Evolutionary conservation across 2,797 vertebrate species (phyloP).

Genomic region (Liparis tanakae): DNA sequence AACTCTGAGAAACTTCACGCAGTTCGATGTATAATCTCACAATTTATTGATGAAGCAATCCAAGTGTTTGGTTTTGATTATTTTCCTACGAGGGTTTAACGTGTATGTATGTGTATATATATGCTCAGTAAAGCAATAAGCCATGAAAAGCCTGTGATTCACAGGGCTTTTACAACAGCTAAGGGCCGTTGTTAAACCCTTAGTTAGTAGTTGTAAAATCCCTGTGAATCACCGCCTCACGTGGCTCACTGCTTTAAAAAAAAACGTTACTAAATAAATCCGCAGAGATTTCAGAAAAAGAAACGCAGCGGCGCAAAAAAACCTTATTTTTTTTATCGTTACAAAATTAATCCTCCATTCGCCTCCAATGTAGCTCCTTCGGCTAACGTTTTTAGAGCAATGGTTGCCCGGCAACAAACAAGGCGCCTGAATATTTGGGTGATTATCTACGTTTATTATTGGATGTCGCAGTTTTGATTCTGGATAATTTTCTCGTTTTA

Average conservation of each 20-base stretch:
- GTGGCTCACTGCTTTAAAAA: not conserved
- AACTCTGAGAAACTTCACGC: not conserved
- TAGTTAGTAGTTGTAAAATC: not conserved
- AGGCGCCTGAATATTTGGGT: too few species aligned
- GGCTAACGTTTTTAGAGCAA: too few species aligned
- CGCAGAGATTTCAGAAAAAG: not conserved
- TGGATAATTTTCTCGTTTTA: too few species aligned
- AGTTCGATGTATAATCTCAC: not conserved
- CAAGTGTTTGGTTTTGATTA: not conserved
- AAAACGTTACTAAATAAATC: not conserved
- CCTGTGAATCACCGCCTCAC: not conserved
- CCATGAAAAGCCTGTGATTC: not conserved
- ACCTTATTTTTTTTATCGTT: not conserved
- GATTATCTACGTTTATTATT: too few species aligned
- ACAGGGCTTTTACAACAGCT: not conserved
- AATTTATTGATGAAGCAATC: not conserved
- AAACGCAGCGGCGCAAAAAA: not conserved
- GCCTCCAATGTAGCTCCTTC: not conserved
- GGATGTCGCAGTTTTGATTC: too few species aligned
- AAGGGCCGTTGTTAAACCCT: not conserved
- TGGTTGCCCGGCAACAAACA: too few species aligned
- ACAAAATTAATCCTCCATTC: not conserved
- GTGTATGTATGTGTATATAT: not conserved
- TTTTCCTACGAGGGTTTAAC: too few species aligned
- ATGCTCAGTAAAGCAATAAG: not conserved